A percentile compares a stretch with the other conserved stretches of the same genome.
These are phyloP conservation scores for Cerceris rybyensis DNA, from an alignment of 2,888 invertebrate genomes.

Conservation along the genomic window DNA sequence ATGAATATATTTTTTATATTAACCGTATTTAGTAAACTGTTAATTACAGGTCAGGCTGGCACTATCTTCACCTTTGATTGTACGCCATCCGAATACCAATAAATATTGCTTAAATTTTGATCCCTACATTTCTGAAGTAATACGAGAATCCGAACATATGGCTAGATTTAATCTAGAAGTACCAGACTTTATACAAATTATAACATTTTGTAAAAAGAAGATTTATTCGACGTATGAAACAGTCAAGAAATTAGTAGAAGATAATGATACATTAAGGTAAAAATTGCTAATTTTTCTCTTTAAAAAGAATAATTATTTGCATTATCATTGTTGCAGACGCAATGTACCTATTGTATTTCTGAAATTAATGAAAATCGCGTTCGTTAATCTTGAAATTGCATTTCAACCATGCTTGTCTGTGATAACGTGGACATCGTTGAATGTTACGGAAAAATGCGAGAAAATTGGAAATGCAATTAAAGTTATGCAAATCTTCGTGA, in stretches of 20 bases:
- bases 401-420: conserved; percentile 90
- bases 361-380: conserved; percentile 86
- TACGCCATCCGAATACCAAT: conserved; percentile 86
- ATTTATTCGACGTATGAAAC: conserved; percentile 86
- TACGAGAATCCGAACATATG: conserved; percentile 92
- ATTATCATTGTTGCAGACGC: conserved; percentile 62
- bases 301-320: neutral
- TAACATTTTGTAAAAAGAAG: conserved; percentile 88
- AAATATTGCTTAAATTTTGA: conserved; percentile 89
- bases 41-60: conserved; percentile 84
- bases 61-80: conserved; percentile 88
- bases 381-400: conserved; percentile 87
- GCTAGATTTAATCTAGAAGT: conserved; percentile 89
- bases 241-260: conserved; percentile 85
- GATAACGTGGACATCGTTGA: conserved; percentile 92
- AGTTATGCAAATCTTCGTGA: conserved; percentile 86
- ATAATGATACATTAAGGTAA: conserved; percentile 83
- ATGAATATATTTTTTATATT: neutral
- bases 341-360: conserved; percentile 87
- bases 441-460: conserved; percentile 86
- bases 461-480: conserved; percentile 84
- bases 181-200: conserved; percentile 89
- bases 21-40: too few species aligned
- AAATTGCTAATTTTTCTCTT: neutral
- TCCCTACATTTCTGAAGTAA: conserved; percentile 87